These are phyloP conservation scores for Aelia acuminata DNA, from an alignment of 2,888 invertebrate species.

Conservation along the genomic window DNA sequence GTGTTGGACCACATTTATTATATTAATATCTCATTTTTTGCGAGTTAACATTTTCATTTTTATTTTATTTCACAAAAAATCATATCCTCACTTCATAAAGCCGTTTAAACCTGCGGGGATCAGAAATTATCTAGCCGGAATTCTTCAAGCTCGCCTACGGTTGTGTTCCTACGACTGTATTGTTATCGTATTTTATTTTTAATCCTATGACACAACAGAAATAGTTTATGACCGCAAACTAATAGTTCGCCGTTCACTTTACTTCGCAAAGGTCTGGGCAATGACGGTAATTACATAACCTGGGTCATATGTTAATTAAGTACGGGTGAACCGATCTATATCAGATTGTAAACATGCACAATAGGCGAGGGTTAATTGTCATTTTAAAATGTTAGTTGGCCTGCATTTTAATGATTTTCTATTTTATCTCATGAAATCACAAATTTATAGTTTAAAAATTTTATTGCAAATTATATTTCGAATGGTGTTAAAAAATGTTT, in stretches of 20 bases:
- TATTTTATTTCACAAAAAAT: too few species aligned
- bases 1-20: too few species aligned
- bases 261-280: neutral
- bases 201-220: neutral
- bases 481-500: too few species aligned
- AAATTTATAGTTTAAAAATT: too few species aligned
- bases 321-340: neutral
- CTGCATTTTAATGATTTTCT: too few species aligned
- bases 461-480: too few species aligned
- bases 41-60: too few species aligned
- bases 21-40: too few species aligned
- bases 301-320: conserved; percentile 7
- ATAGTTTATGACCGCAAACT: neutral
- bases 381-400: neutral
- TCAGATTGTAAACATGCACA: neutral
- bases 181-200: neutral
- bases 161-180: neutral
- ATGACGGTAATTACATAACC: neutral
- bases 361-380: neutral
- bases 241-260: neutral
- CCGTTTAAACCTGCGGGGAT: too few species aligned
- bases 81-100: too few species aligned
- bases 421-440: too few species aligned
- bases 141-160: neutral
- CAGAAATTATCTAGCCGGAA: too few species aligned